A percentile compares a stretch with the other conserved stretches of the same genome.
These are phyloP conservation scores for Gallinago media DNA, from an alignment of 2,113 vertebrate species.

Conservation along the genomic window DNA sequence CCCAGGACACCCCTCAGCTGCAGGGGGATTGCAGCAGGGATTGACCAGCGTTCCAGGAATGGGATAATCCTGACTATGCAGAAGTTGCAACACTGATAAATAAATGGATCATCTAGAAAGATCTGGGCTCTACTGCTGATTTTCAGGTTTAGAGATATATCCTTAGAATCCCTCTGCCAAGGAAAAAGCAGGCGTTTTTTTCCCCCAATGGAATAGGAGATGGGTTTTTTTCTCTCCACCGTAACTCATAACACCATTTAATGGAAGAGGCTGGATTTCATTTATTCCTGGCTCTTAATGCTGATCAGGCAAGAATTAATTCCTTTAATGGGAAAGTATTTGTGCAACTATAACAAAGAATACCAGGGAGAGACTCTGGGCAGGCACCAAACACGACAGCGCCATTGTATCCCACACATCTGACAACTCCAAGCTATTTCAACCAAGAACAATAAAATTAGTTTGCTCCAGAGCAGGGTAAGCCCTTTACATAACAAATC, in stretches of 20 bases:
- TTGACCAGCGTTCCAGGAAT: not conserved
- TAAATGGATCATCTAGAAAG: not conserved
- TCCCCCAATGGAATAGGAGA: not conserved
- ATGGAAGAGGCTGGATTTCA: not conserved
- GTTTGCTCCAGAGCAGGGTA: not conserved
- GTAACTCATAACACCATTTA: not conserved
- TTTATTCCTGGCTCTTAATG: constrained; percentile 15
- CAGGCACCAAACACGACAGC: not conserved
- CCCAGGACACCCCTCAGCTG: not conserved
- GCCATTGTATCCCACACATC: not conserved
- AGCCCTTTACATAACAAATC: not conserved
- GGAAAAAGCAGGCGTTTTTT: not conserved
- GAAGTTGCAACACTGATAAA: not conserved
- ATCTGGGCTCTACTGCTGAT: not conserved
- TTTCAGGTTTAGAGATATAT: not conserved
- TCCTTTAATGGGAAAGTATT: constrained; percentile 33
- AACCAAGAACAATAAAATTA: not conserved
- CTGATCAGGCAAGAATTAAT: not conserved
- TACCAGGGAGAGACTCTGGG: not conserved
- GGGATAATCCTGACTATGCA: not conserved
- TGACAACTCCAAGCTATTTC: not conserved
- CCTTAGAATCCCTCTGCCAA: not conserved
- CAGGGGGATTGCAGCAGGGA: not conserved
- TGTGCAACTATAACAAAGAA: not conserved
- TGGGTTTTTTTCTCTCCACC: not conserved